A percentile compares a stretch with the other conserved stretches of the same genome.
phyloP scores from a whole-genome alignment of 2,797 vertebrate genomes.

The Echiichthys vipera region DNA sequence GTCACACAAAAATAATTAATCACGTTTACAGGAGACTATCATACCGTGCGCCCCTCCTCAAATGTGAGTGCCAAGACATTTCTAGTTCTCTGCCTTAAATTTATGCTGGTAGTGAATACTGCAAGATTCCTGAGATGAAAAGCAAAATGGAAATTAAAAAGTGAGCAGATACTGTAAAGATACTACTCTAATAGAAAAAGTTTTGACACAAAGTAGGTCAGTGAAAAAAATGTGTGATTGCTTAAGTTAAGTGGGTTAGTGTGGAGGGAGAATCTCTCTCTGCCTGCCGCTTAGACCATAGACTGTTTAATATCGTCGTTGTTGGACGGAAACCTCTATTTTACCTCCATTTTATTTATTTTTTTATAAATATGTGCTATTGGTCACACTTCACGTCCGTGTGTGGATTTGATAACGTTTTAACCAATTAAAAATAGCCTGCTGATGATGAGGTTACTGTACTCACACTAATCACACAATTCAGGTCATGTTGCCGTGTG shows the following conservation, averaged over 20 bases:
- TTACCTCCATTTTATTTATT: too few relatives aligned
- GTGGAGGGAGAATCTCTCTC: conserved; percentile 12
- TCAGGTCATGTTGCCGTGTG: too few relatives aligned
- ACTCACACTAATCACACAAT: too few relatives aligned
- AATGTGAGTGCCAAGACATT: background rate
- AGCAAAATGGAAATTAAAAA: conserved; percentile 34
- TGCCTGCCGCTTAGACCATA: conserved; percentile 6
- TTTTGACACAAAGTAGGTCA: conserved; percentile 42
- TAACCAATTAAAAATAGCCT: too few relatives aligned
- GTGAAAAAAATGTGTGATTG: conserved; percentile 30
- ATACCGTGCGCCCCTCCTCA: too few relatives aligned
- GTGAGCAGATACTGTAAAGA: conserved; percentile 26
- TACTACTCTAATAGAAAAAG: conserved; percentile 27
- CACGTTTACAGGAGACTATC: background rate
- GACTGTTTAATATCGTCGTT: too few relatives aligned
- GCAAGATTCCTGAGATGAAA: conserved; percentile 27
- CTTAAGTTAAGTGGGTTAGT: conserved; percentile 46
- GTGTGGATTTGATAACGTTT: too few relatives aligned
- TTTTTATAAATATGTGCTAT: too few relatives aligned
- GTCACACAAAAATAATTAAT: too few relatives aligned
- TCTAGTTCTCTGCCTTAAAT: conserved; percentile 1
- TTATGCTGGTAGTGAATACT: conserved; percentile 2
- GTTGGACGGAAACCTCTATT: too few relatives aligned
- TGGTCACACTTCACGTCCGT: too few relatives aligned
- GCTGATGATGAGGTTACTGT: too few relatives aligned